Base-by-base conservation (phyloP, 1,140 invertebrate species). In the Procambarus clarkii region DNA sequence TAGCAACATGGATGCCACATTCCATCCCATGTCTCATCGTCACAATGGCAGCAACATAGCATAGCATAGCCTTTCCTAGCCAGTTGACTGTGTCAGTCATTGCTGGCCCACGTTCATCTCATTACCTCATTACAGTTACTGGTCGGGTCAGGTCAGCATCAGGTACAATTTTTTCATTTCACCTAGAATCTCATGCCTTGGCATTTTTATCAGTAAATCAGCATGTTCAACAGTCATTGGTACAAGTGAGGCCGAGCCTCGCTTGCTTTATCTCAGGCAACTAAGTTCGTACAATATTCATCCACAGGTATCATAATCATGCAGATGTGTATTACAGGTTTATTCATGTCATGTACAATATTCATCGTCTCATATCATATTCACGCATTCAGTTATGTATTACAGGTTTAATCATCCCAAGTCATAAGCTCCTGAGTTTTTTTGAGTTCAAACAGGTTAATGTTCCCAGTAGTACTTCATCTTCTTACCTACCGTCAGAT, bases 101-200 rank as follows among this genome's bases (percentile, higher is more conserved):
- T 74, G n/a, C 69, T 74, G 69, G 69, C 69, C 69, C n/a, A 74
- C 46, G 34, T 88, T 69, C 60, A 77, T 79, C 83, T 84, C 74
- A 79, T 91, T 91, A 91, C 89, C 83, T 91, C 89, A 91, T 91
- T 79, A 76, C 80, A 91, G 89, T 91, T 91, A 91, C 89, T 91
- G 89, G 89, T 91, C 89, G 86, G 89, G 87, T 88, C 87, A 88
- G 87, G 89, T 91, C 46, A 50, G 79, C 83, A 91, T 91, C 89
- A 91, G 89, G 89, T 91, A 91, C 89, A 91, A 86, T 91, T 79
- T 80, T 8, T 80, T 83, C 54, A 77, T 79, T 88, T 86, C 69
- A 64, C 48, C 86, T 46, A 18, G 50, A 45, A 88, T 81, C 77
- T 88, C 86, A 88, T 71, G 54, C 86, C 78, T 88, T 64, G 58